phyloP scores from a whole-genome alignment of 2,888 invertebrate species.

The Yponomeuta sedellus region DNA sequence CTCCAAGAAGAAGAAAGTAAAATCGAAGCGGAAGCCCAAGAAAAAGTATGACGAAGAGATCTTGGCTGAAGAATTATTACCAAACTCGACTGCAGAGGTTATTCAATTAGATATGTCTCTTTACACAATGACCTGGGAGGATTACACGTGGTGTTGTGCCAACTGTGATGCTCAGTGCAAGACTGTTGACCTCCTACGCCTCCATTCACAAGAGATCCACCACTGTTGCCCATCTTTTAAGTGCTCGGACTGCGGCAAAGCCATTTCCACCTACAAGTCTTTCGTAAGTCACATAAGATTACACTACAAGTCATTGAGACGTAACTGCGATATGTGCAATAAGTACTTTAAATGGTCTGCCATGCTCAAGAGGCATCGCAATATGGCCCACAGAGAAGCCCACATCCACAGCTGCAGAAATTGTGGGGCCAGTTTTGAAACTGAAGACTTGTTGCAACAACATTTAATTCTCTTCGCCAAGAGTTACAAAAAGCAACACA shows the following conservation, averaged over 20 bases:
- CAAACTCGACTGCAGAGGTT: constrained; percentile 22
- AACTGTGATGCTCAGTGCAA: constrained; percentile 61
- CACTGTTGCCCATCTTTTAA: constrained; percentile 54
- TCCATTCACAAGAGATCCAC: constrained; percentile 62
- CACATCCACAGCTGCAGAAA: constrained; percentile 42
- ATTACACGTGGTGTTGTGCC: constrained; percentile 56
- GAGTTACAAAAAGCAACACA: constrained; percentile 27
- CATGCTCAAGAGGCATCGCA: constrained; percentile 46
- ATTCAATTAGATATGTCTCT: constrained; percentile 26
- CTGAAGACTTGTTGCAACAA: constrained; percentile 45
- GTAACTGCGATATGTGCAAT: constrained; percentile 62
- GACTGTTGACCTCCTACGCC: constrained; percentile 48
- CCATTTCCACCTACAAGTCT: constrained; percentile 40
- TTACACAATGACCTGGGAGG: constrained; percentile 47
- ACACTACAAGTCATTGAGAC: constrained; percentile 49
- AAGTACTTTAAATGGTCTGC: constrained; percentile 40
- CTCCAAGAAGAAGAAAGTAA: constrained; percentile 39
- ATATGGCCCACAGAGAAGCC: constrained; percentile 32
- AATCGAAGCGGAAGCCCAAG: constrained; percentile 29
- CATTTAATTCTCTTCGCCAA: constrained; percentile 49
- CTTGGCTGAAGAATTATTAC: constrained; percentile 14
- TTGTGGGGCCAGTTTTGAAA: constrained; percentile 53
- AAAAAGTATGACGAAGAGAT: constrained; percentile 20
- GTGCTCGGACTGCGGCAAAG: constrained; percentile 56
- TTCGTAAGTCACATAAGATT: constrained; percentile 54